Base-by-base conservation (phyloP, 2,888 invertebrate species). In the Amitus sp. region DNA sequence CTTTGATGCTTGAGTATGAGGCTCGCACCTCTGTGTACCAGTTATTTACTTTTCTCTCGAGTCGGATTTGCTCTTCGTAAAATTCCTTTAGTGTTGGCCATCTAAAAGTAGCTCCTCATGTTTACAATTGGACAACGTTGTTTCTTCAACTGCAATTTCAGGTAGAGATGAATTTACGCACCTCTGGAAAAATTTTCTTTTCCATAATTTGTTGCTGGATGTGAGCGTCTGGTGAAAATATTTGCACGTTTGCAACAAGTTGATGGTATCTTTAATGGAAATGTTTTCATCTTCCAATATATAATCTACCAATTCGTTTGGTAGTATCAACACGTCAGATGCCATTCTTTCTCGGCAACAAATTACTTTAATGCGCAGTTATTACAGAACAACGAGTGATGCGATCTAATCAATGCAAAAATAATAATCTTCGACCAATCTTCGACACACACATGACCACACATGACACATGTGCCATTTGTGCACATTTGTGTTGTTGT, bases 161-260 rank as follows among this genome's bases (percentile, higher is more conserved):
- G n/a, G n/a, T n/a, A n/a, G n/a, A n/a, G n/a, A n/a, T n/a, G n/a
- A n/a, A n/a, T n/a, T n/a, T n/a, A n/a, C n/a, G n/a, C 77, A 85
- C 85, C 78, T 82, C 69, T 83, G 79, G 47, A 81, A 78, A 68
- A 83, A 83, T 68, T 84, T 84, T 0, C 74, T 78, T 62, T 79
- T 83, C 86, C 86, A 86, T 10, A 85, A 73, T 62, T 80, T 79
- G 65, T 83, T 84, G 65, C 82, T 84, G 43, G 82, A 82, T 40
- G 75, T 78, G 1, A 87, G 79, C 47, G 85, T 71, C 56, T 83
- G 79, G 67, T 84, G 76, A 55, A 86, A 85, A 30, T 82, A 82
- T 68, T 83, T 85, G 75, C 87, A 88, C 13, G 87, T 86, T 47
- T 80, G 69, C 15, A 85, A 82, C 68, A 88, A 85, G 71, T 83